Conservation (phyloP, 2,797 vertebrate species). For the Hapalemur alaotrensis region DNA sequence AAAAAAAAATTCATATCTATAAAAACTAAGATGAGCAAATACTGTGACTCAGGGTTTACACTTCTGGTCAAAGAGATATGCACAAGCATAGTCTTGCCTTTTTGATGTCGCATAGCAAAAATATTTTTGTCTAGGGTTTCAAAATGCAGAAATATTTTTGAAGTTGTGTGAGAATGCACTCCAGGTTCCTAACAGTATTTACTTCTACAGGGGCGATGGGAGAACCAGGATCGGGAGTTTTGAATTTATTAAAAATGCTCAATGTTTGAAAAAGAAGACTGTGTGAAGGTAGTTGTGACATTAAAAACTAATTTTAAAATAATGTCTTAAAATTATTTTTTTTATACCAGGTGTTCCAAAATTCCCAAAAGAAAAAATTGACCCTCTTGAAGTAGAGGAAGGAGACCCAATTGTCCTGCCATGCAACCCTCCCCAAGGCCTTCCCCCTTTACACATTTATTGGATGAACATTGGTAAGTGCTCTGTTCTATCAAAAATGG, state of each 20-base stretch:
- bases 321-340: background rate
- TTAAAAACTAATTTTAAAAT: background rate
- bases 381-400: conserved; percentile 92
- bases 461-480: conserved; percentile 98
- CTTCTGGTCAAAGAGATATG: background rate
- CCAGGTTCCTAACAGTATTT: background rate
- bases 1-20: background rate
- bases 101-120: background rate
- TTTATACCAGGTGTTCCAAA: conserved; percentile 91
- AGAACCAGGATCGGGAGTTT: background rate
- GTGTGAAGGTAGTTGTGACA: background rate
- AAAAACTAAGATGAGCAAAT: background rate
- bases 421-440: conserved; percentile 94
- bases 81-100: background rate
- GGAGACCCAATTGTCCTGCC: conserved; percentile 91
- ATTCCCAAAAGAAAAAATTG: conserved; percentile 95
- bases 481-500: accelerated
- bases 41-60: too few relatives aligned
- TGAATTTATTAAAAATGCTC: background rate
- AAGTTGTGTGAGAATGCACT: background rate
- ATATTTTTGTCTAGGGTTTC: background rate
- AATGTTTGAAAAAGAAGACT: background rate
- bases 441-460: conserved; percentile 95
- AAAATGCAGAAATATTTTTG: background rate
- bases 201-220: background rate